phyloP scores from a whole-genome alignment of 2,113 vertebrate genomes.

The Oplegnathus fasciatus region DNA sequence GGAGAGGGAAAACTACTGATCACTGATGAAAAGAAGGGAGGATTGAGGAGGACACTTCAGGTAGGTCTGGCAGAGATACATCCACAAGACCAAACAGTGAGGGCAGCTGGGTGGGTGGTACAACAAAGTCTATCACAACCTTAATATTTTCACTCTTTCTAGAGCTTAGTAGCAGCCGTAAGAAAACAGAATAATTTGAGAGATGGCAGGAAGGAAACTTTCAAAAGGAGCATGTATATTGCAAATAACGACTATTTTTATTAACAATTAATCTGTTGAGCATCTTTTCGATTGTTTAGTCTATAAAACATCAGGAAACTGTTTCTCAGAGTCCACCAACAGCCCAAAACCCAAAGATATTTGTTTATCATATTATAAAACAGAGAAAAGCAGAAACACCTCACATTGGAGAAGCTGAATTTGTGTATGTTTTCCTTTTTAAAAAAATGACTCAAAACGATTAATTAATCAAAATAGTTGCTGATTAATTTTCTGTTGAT shows the following conservation, averaged over 20 bases:
- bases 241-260: not conserved
- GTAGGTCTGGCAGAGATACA: conserved; percentile 8
- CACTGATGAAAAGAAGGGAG: conserved; percentile 20
- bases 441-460: not conserved
- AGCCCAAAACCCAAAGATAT: not conserved
- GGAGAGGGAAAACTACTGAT: conserved; percentile 71
- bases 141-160: not conserved
- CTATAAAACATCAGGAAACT: not conserved
- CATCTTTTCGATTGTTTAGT: not conserved
- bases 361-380: not conserved
- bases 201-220: not conserved
- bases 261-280: not conserved
- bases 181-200: not conserved
- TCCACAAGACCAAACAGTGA: not conserved
- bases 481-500: not conserved
- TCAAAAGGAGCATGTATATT: not conserved
- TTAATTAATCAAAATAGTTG: not conserved
- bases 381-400: not conserved
- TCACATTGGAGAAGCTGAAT: not conserved
- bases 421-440: not conserved
- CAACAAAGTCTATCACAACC: not conserved
- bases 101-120: not conserved
- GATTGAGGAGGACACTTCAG: not conserved
- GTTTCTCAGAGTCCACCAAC: not conserved
- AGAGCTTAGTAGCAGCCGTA: not conserved